phyloP scores from a whole-genome alignment of 2,797 vertebrate species.

The Avahi laniger region DNA sequence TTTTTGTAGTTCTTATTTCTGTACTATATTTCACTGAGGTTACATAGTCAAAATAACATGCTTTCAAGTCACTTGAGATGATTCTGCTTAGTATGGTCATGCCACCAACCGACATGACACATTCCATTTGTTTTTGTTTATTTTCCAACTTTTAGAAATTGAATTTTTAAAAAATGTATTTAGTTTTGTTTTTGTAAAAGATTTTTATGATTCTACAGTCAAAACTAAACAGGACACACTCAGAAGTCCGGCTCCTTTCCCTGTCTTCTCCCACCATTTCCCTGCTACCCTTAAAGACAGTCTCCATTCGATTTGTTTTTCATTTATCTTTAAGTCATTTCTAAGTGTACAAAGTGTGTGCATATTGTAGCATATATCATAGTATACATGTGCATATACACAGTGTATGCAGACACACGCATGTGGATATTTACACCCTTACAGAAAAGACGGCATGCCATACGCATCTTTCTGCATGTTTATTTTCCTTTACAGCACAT shows the following conservation, averaged over 20 bases:
- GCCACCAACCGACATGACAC: background rate
- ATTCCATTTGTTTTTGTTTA: background rate
- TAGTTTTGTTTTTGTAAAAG: background rate
- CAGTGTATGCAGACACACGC: no score
- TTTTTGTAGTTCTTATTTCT: background rate
- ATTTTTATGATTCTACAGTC: background rate
- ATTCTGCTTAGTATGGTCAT: background rate
- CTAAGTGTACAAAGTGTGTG: background rate
- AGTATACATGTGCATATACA: background rate
- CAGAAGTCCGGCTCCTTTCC: background rate
- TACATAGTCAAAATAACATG: background rate
- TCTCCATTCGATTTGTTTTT: background rate
- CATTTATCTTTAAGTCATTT: background rate
- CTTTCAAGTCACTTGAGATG: background rate
- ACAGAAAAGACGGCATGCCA: background rate
- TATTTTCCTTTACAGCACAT: background rate
- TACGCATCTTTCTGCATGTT: rapidly evolving
- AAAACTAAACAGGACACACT: background rate
- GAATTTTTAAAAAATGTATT: background rate
- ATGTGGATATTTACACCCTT: background rate
- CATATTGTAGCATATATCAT: background rate
- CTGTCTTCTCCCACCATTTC: rapidly evolving
- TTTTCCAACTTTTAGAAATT: background rate
- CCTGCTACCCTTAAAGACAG: background rate
- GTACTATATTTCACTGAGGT: background rate